Evolutionary conservation across 2,113 vertebrate species (phyloP).

Genomic region (Takifugu flavidus): DNA sequence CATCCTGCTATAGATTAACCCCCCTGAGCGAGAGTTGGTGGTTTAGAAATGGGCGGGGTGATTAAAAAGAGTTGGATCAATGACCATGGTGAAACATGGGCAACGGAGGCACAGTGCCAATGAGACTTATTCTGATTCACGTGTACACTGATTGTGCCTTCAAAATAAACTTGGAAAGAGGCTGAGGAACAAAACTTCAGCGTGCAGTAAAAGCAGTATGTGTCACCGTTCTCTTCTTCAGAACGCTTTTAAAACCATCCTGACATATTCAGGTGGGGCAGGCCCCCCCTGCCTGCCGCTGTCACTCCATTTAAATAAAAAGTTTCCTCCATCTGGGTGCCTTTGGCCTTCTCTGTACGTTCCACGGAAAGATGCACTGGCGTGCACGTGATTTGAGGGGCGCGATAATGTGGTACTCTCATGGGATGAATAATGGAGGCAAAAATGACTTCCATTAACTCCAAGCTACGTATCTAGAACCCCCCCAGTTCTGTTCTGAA

Average conservation of each 20-base stretch:
- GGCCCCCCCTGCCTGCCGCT: conserved; percentile 54
- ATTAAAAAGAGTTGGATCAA: conserved; percentile 39
- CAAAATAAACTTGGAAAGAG: conserved; percentile 37
- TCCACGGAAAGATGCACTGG: not conserved
- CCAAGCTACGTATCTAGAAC: conserved; percentile 37
- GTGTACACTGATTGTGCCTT: conserved; percentile 62
- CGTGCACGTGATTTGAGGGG: conserved; percentile 11
- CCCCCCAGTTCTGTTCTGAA: conserved; percentile 8
- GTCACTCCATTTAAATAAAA: conserved; percentile 7
- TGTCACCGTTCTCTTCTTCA: conserved; percentile 38
- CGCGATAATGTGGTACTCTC: conserved; percentile 46
- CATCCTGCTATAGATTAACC: conserved; percentile 66
- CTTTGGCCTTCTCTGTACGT: conserved; percentile 24
- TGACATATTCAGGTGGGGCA: conserved; percentile 52
- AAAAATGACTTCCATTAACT: conserved; percentile 43
- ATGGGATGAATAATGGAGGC: conserved; percentile 30
- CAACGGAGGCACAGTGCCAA: conserved; percentile 35
- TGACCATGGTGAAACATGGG: conserved; percentile 31
- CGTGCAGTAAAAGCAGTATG: conserved; percentile 34
- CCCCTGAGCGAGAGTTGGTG: not conserved
- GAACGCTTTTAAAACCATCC: conserved; percentile 49
- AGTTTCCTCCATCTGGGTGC: conserved; percentile 24
- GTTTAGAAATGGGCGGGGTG: conserved; percentile 25
- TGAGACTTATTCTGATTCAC: conserved; percentile 35
- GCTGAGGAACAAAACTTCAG: conserved; percentile 37